Base-by-base conservation (phyloP, 2,113 vertebrate genomes). In the Holacanthus passer region DNA sequence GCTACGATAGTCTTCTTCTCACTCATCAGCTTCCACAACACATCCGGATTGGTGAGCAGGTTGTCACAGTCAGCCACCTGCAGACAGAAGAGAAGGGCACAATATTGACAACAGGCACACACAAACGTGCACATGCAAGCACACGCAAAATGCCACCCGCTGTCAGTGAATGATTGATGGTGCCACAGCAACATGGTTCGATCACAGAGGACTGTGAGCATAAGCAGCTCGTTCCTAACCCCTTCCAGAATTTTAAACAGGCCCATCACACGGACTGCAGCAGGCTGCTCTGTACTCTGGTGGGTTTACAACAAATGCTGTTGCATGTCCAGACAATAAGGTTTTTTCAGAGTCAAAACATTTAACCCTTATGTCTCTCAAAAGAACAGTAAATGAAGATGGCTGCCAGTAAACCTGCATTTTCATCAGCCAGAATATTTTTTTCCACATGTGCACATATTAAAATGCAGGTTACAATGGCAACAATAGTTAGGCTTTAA, bases 1-100 rank as follows among this genome's bases (percentile, higher is more conserved):
- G 97, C 96, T 73, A 97, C 96, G 14, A 99, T 74, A 0, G 98
- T 99, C 91, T 96, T 97, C 88, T 99, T 98, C 79, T 99, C 97
- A n/a, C 86, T 95, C 63, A 99, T 98, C 95, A 99, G 77, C 81
- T 97, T 95, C 92, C 92, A 95, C 85, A 99, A 89, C 7, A 95
- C 96, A 80, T 98, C 90, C 0, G 89, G 95, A 74, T 96, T 97
- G 65, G 96, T 97, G 92, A 99, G 93, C 73, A 99, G 95, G 81
- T 98, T 98, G 94, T 99, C 98, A 53, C 96, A 95, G 93, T 99
- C 97, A 32, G 95, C 70, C 82, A 97, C 95, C 97, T 99, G 76
- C 55, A 68, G 81, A 79, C 35, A 1, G 43, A 37, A 7, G 60
- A 82, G 69, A 88, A 82, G 77, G 67, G 53, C 65, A 45, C 59